A percentile compares a stretch with the other conserved stretches of the same genome.
Conservation (phyloP, 1,140 invertebrate species). For the Himalopsyche phryganea region DNA sequence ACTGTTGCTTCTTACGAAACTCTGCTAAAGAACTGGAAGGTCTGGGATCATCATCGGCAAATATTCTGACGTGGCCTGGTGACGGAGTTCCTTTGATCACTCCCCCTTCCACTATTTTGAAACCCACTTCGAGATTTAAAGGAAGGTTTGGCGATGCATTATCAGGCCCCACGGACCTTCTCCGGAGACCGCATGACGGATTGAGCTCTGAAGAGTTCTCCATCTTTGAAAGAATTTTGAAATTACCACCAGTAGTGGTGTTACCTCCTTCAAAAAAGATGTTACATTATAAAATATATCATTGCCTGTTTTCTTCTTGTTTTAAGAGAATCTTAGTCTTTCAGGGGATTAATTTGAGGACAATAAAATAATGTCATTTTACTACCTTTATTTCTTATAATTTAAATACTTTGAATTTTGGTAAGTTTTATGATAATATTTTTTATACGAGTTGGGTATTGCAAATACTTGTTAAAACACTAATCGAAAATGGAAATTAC, state of each 20-base stretch:
- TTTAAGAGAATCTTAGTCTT: too few species aligned
- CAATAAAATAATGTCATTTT: too few species aligned
- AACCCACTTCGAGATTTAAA: slow-evolving; percentile 43
- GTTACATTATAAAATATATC: too few species aligned
- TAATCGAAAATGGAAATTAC: background rate
- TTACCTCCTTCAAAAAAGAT: too few species aligned
- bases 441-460: too few species aligned
- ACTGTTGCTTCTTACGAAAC: slow-evolving; percentile 52
- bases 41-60: slow-evolving; percentile 26
- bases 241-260: too few species aligned
- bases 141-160: slow-evolving; percentile 40
- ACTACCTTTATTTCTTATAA: too few species aligned
- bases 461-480: too few species aligned
- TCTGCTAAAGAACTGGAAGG: slow-evolving; percentile 39
- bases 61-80: slow-evolving; percentile 35
- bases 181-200: slow-evolving; percentile 23
- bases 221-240: slow-evolving; percentile 22
- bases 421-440: too few species aligned
- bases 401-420: too few species aligned
- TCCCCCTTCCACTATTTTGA: slow-evolving; percentile 41
- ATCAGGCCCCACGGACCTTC: slow-evolving; percentile 36
- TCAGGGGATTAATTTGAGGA: too few species aligned
- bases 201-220: slow-evolving; percentile 18
- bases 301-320: too few species aligned
- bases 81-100: slow-evolving; percentile 44